These are phyloP conservation scores for Condylura cristata DNA, from an alignment of 2,113 vertebrate species.

Conservation along the genomic window DNA sequence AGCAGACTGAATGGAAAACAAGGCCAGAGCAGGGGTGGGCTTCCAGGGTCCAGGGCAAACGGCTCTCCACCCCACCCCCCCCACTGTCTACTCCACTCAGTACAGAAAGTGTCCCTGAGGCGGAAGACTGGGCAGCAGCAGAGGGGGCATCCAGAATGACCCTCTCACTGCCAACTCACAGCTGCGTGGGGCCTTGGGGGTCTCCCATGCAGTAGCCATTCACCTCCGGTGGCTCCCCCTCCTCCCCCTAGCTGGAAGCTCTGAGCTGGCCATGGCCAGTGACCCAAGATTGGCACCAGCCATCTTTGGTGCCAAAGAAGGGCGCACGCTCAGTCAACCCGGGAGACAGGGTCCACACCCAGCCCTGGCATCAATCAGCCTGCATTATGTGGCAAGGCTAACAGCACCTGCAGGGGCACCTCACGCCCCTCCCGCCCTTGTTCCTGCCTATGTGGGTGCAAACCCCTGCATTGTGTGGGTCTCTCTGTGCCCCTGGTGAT, in stretches of 20 bases:
- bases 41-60: background rate
- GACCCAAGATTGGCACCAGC: background rate
- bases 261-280: background rate
- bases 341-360: background rate
- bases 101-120: background rate
- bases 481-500: background rate
- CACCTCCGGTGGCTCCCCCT: background rate
- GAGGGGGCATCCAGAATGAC: background rate
- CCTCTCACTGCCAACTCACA: background rate
- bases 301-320: background rate
- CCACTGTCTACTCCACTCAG: background rate
- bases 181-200: background rate
- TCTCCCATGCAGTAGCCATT: background rate
- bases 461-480: background rate
- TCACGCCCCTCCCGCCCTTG: no score
- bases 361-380: slow-evolving; percentile 46
- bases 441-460: background rate
- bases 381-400: slow-evolving; percentile 42
- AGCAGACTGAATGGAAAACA: slow-evolving; percentile 71
- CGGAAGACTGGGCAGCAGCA: background rate
- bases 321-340: background rate
- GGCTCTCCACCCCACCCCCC: background rate
- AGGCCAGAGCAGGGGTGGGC: background rate
- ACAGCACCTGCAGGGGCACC: background rate
- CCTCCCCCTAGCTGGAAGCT: background rate